Percentiles rank a stretch among this genome's conserved stretches.
Evolutionary conservation across 2,797 vertebrate genomes (phyloP).

Genomic region (Xerus rutilus): DNA sequence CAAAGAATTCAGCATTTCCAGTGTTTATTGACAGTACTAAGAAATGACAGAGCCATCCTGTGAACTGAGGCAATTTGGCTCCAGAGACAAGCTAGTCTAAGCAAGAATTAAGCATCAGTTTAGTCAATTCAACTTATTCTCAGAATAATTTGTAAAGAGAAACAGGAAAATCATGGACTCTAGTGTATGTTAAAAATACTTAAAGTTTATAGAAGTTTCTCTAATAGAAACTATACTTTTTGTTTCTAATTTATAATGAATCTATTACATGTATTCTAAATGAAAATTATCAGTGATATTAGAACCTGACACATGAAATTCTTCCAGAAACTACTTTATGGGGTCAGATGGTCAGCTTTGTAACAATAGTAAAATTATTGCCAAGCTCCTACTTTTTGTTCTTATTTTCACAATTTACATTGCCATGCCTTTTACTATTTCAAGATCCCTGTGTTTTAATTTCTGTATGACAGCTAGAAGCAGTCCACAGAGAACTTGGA

Average conservation of each 20-base stretch:
- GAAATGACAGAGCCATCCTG: neutral
- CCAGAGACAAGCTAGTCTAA: neutral
- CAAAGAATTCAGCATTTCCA: neutral
- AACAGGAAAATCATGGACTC: neutral
- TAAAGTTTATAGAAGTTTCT: constrained; percentile 1
- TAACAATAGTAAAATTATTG: neutral
- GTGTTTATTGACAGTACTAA: neutral
- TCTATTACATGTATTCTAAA: neutral
- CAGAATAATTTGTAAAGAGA: neutral
- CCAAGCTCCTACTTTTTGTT: neutral
- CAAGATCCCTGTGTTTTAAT: neutral
- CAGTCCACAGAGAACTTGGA: constrained; percentile 44
- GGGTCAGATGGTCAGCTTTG: neutral
- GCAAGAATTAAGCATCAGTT: neutral
- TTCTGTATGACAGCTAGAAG: constrained; percentile 65
- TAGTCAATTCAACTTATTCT: neutral
- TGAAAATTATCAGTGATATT: neutral
- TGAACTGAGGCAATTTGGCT: neutral
- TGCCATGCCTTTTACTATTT: neutral
- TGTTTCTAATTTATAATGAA: neutral
- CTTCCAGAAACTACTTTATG: neutral
- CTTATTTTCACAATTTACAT: neutral
- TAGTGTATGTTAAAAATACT: neutral
- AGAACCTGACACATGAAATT: neutral
- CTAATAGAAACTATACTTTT: neutral